phyloP scores from a whole-genome alignment of 2,888 invertebrate species.

The Cyaniris semiargus region DNA sequence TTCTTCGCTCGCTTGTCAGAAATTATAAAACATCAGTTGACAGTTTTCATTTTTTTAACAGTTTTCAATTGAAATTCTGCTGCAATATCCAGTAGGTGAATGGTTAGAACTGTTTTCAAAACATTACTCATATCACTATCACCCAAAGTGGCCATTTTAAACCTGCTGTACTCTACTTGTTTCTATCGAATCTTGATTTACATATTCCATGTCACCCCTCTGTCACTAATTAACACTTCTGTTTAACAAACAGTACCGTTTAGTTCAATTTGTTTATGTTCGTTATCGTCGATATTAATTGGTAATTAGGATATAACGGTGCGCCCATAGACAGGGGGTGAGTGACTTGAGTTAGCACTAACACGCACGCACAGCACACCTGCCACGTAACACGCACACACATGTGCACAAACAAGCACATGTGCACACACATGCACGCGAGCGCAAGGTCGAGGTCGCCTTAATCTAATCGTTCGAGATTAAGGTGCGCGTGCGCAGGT shows the following conservation, averaged over 20 bases:
- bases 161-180: not conserved
- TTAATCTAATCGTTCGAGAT: conserved; percentile 30
- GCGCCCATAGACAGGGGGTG: conserved; percentile 50
- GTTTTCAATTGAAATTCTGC: too few species aligned
- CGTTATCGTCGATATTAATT: conserved; percentile 38
- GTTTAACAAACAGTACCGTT: conserved; percentile 14
- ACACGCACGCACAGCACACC: conserved; percentile 43
- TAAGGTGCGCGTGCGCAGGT: conserved; percentile 26
- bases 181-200: not conserved
- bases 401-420: conserved; percentile 42
- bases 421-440: conserved; percentile 36
- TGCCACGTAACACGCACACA: conserved; percentile 44
- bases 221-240: conserved; percentile 18
- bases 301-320: conserved; percentile 41
- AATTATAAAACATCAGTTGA: too few species aligned
- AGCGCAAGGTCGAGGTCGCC: conserved; percentile 21
- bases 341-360: conserved; percentile 60
- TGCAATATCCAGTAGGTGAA: too few species aligned
- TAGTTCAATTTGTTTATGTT: conserved; percentile 35
- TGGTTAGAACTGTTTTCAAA: too few species aligned
- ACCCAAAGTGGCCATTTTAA: not conserved
- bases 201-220: conserved; percentile 3
- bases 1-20: too few species aligned
- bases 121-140: too few species aligned
- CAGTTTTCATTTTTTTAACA: too few species aligned